Conservation (phyloP, 2,797 vertebrate species). For the Notolepis coatsorum region DNA sequence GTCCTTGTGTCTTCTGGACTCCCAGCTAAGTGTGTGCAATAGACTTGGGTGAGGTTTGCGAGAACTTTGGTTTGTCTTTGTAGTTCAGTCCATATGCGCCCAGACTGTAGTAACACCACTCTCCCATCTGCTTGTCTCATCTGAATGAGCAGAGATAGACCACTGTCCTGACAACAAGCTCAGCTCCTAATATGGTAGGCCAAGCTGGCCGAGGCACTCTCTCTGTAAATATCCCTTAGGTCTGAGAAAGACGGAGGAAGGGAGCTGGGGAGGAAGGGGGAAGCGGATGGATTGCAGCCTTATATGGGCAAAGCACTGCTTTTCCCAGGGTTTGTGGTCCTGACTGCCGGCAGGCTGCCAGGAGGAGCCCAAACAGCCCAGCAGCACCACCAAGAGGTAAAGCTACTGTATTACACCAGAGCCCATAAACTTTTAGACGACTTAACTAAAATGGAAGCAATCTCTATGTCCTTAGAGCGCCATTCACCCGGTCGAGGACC, state of each 20-base stretch:
- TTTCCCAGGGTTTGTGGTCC: conserved; percentile 85
- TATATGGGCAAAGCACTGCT: conserved; percentile 85
- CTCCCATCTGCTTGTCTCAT: conserved; percentile 79
- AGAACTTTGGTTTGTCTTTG: conserved; percentile 17
- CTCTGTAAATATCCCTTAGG: conserved; percentile 86
- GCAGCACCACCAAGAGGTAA: conserved; percentile 70
- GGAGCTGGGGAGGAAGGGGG: conserved; percentile 80
- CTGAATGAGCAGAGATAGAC: conserved; percentile 70
- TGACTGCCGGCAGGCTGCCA: conserved; percentile 77
- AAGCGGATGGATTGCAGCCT: conserved; percentile 86
- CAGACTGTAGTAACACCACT: conserved; percentile 36
- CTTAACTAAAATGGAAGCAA: not conserved
- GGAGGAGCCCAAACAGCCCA: conserved; percentile 43
- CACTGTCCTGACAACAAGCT: conserved; percentile 81
- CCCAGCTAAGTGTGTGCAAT: conserved; percentile 4
- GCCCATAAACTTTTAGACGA: not conserved
- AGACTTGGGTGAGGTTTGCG: conserved; percentile 28
- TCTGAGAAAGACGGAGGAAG: conserved; percentile 81
- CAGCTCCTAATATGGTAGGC: conserved; percentile 87
- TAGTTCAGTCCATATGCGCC: conserved; percentile 30
- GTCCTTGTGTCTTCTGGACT: conserved; percentile 12
- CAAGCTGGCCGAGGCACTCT: conserved; percentile 67
- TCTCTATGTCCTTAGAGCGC: not conserved
- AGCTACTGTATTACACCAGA: conserved; percentile 15
- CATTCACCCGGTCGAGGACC: too few species aligned